Conservation (phyloP, 2,797 vertebrate species). For the Octomys mimax region DNA sequence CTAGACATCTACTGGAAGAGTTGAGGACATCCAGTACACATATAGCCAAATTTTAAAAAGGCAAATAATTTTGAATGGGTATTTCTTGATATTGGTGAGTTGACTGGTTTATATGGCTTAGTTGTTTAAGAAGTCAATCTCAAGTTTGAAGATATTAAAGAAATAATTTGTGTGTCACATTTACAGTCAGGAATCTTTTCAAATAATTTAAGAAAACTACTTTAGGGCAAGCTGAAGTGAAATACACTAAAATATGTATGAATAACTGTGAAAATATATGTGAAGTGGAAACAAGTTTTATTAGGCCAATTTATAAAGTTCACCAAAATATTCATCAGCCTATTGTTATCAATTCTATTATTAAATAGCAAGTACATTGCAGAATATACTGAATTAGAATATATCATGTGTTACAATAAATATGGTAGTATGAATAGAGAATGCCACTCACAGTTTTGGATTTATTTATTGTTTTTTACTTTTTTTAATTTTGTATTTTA, state of each 20-base stretch:
- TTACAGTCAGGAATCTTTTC: background rate
- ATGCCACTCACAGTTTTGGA: background rate
- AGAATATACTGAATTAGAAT: background rate
- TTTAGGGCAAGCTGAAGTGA: background rate
- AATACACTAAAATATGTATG: constrained; percentile 36
- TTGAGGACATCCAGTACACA: background rate
- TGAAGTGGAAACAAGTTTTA: background rate
- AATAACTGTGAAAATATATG: background rate
- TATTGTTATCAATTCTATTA: background rate
- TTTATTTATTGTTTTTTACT: background rate
- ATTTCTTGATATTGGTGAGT: background rate
- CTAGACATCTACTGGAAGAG: constrained; percentile 27
- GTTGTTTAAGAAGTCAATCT: background rate
- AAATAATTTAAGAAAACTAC: background rate
- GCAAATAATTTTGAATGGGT: background rate
- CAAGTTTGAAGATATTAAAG: background rate
- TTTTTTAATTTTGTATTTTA: too few relatives aligned
- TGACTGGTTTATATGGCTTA: background rate
- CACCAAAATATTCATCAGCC: background rate
- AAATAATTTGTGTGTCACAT: background rate
- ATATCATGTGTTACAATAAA: background rate
- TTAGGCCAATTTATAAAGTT: background rate
- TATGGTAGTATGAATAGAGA: background rate
- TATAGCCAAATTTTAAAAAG: background rate
- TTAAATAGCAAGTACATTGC: background rate